A percentile compares a stretch with the other conserved stretches of the same genome.
Conservation (phyloP, 2,888 invertebrate species). For the Kryphioiulus occultus region DNA sequence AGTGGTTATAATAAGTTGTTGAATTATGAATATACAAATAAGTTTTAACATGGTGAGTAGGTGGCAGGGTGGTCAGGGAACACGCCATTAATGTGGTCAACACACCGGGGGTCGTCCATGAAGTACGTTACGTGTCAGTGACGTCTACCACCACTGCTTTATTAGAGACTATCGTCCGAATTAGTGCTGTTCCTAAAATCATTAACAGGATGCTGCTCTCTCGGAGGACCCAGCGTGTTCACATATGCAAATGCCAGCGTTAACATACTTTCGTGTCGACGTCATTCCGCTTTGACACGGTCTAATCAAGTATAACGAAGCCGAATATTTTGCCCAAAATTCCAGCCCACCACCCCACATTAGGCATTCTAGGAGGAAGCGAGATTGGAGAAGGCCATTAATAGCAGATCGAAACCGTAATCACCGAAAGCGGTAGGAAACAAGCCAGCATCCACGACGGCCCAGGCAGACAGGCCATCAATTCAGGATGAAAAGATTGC, state of each 20-base stretch:
- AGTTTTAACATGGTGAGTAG: too few relatives aligned
- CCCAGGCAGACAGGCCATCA: slow-evolving; percentile 18
- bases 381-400: slow-evolving; percentile 33
- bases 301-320: slow-evolving; percentile 16
- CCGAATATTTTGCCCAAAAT: not conserved
- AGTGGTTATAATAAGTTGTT: too few relatives aligned
- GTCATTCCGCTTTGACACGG: slow-evolving; percentile 25
- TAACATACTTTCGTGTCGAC: not conserved
- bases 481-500: slow-evolving; percentile 36
- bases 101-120: too few relatives aligned
- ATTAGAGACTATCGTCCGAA: slow-evolving; percentile 23
- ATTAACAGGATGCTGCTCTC: not conserved
- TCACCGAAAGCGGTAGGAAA: slow-evolving; percentile 36
- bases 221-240: not conserved
- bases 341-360: not conserved
- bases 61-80: too few relatives aligned
- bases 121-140: too few relatives aligned
- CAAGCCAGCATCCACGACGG: slow-evolving; percentile 11
- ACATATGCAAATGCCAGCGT: slow-evolving; percentile 28
- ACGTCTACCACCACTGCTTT: too few relatives aligned
- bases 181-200: not conserved
- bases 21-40: too few relatives aligned
- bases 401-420: slow-evolving; percentile 39
- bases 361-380: not conserved
- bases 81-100: too few relatives aligned